Percentiles rank a stretch among this genome's conserved stretches.
These are phyloP conservation scores for Solenopsis fugax DNA, from an alignment of 1,140 invertebrate genomes.

Conservation along the genomic window DNA sequence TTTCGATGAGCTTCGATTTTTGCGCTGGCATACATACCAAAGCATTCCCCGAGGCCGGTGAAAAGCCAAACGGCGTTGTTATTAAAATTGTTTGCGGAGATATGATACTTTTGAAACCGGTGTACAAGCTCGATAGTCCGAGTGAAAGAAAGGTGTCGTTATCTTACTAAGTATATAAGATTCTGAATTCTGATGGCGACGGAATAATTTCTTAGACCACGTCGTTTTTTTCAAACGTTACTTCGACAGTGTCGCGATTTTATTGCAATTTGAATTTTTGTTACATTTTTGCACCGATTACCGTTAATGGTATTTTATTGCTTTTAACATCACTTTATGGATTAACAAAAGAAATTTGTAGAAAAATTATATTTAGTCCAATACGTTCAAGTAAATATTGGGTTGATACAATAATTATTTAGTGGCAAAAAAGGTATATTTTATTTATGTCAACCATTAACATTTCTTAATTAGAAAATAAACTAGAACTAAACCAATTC, in stretches of 20 bases:
- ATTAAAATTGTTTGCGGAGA: conserved; percentile 20
- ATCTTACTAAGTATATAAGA: background rate
- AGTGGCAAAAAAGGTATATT: no score
- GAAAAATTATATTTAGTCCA: no score
- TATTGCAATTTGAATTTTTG: background rate
- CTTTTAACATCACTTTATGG: no score
- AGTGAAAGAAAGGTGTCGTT: background rate
- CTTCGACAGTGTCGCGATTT: background rate
- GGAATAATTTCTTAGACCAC: background rate
- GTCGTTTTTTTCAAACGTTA: background rate
- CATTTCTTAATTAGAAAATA: no score
- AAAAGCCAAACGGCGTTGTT: background rate
- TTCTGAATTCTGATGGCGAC: background rate
- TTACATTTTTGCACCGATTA: background rate
- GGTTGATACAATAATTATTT: no score
- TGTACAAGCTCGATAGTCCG: background rate
- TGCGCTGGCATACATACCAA: no score
- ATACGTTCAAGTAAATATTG: no score
- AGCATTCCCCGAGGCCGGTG: background rate
- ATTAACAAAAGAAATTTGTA: no score
- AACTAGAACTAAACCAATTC: no score
- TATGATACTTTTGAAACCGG: conserved; percentile 2
- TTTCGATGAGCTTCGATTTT: conserved; percentile 36
- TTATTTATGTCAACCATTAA: no score
- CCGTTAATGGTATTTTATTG: background rate